Base-by-base conservation (phyloP, 2,797 vertebrate genomes). In the Poecilia picta region DNA sequence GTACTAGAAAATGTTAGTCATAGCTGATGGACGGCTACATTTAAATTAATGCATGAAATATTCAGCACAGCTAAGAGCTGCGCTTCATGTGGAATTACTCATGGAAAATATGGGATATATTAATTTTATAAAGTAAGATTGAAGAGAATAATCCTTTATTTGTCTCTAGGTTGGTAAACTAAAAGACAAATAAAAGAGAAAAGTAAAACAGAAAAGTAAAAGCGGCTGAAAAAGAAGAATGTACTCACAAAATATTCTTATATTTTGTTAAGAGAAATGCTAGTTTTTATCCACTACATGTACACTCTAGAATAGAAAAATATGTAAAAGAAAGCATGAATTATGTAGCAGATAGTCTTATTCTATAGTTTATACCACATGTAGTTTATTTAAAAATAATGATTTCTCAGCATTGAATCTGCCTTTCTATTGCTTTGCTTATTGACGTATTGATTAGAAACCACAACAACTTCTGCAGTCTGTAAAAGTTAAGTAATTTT, bases 11-110 rank as follows among this genome's bases (percentile, higher is more conserved):
- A 55, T 4, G 0, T 1, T 39, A 31, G 73, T 36, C 51, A 10
- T 15, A 70, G 51, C 13, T 72, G 53, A 79, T 28, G 75, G 33
- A 77, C 73, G 73, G 33, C 55, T 74, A 45, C 0, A 33, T 33
- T 72, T 57, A 78, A 59, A 74, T 53, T 39, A 76, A 72, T n/a
- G 36, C 55, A 78, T 85, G 7, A 87, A 85, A 86, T 85, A 82
- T 85, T 88, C 36, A 85, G 15, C 51, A 16, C 36, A 46, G 33
- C 43, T 75, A 33, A 46, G 39, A 47, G 28, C 73, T 76, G 31
- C 51, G 72, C 31, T 47, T 47, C 25, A 39, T 7, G 5, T 72
- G 73, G 47, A 72, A 73, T 73, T 46, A 33, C 12, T 66, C 53
- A 45, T 70, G 28, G 47, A 36, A 55, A 36, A 72, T 76, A 51